Evolutionary conservation across 2,113 vertebrate genomes (phyloP), one percentile per base, ranked within the genome.

Genomic region (Pandion haliaetus): DNA sequence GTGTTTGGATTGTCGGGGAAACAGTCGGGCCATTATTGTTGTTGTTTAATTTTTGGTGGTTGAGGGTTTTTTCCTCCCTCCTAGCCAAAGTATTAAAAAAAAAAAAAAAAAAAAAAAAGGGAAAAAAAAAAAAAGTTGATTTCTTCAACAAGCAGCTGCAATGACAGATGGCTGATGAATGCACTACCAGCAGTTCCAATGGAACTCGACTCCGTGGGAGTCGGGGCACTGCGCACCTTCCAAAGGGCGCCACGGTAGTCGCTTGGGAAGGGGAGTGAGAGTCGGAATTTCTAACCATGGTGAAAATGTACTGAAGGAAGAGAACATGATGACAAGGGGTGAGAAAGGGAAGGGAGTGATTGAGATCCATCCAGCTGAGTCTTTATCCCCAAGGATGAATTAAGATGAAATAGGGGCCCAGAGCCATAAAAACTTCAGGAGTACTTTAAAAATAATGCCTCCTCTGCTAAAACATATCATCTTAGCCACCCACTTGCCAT

Each of bases 121-220:
- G 2, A 0, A 0, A 1, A 1, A 1, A 1, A 1, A 1, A 83
- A 78, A 10, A 86, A 88, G 77, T 96, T 95, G 78, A 95, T 97
- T 95, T 95, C 91, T 97, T 97, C 94, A 96, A 95, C 91, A 97
- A 96, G 95, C 93, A 97, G 95, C 96, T 96, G 95, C 95, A 95
- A 97, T 97, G 95, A 97, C 96, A 97, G 97, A 97, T 97, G 97
- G 97, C 95, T 90, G 95, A 95, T 96, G 95, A 97, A 96, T 96
- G 94, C 94, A 97, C 92, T 96, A 97, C 95, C 93, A 97, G 97
- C 96, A 96, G 94, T 97, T 96, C 95, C 96, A 95, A 95, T 97
- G 96, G 92, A 97, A 97, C 95, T 96, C 91, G 95, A 97, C 96
- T 97, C 97, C 96, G 97, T 97, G 95, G 97, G 97, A 97, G 96